Base-by-base conservation (phyloP, 2,888 invertebrate genomes). In the Watsonalla binaria region DNA sequence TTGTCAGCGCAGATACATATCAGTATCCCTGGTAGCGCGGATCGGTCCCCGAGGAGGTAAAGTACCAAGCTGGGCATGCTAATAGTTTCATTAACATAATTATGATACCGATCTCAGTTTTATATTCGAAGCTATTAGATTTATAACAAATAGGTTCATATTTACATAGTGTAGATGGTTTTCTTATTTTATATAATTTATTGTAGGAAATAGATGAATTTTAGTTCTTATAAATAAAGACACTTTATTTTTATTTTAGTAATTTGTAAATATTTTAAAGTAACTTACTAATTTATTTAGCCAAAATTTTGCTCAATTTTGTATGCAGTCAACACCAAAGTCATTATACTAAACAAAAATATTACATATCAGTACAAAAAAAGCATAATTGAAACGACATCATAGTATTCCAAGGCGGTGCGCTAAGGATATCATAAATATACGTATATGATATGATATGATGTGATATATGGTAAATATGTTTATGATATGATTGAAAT, bases 261-360 rank as follows among this genome's bases (percentile, higher is more conserved):
- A 63, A 72, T 72, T 72, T 85, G 82, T 86, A 83, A 71, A 82
- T 86, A 85, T 67, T 73, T 78, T 78, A 74, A 70, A 66, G 70
- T 82, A 77, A 75, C 68, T 62, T 79, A 75, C 76, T 85, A 84
- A 86, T 86, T 90, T 90, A 86, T 88, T 86, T 89, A 87, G 85
- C 87, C 87, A 86, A 88, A 83, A 83, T 86, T 86, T 90, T 90
- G 90, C 90, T 90, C 90, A 90, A 90, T 90, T 84, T 82, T 84
- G 76, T 84, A 84, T 86, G 82, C 89, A 89, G 82, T 82, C 83
- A 82, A 89, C 89, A 90, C 90, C 90, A 90, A 90, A 90, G 90
- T 90, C 88, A 86, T 89, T 84, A 85, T 88, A 83, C 78, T 81
- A 78, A 78, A 80, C 72, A 77, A 77, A 76, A 77, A 76, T 74